These are phyloP conservation scores for Percina caprodes DNA, from an alignment of 2,113 vertebrate species.

Conservation along the genomic window DNA sequence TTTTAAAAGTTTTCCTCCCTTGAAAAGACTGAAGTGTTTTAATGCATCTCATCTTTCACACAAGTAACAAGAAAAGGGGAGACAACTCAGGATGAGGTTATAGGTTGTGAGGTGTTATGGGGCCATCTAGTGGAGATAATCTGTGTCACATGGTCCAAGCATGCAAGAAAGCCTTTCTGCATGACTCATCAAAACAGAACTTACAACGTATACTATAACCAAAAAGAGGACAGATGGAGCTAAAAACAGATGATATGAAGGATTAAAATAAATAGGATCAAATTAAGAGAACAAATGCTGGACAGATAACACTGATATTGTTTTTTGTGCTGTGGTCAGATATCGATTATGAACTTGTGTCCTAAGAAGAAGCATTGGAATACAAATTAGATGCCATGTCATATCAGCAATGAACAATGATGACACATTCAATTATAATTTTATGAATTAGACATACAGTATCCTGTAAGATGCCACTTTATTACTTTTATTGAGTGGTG, in stretches of 20 bases:
- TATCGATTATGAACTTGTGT: neutral
- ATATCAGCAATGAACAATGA: neutral
- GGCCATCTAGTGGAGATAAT: slow-evolving; percentile 69
- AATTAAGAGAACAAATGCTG: neutral
- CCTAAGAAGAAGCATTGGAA: too few species aligned
- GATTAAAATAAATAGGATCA: neutral
- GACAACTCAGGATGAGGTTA: too few species aligned
- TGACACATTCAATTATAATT: neutral
- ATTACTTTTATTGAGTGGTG: neutral
- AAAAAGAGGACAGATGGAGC: too few species aligned
- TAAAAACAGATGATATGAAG: neutral
- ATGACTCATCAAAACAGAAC: neutral
- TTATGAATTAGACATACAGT: neutral
- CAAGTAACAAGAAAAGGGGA: neutral
- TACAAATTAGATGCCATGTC: neutral
- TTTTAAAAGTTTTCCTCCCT: neutral
- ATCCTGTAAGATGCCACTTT: neutral
- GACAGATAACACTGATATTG: too few species aligned
- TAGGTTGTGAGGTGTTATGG: slow-evolving; percentile 41
- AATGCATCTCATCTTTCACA: neutral
- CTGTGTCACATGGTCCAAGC: slow-evolving; percentile 42
- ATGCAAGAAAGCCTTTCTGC: neutral
- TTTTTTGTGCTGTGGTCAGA: neutral
- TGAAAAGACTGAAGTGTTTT: neutral
- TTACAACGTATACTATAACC: neutral